Percentiles rank a stretch among this genome's conserved stretches.
Conservation (phyloP, 2,888 invertebrate species). For the Diaperis boleti region DNA sequence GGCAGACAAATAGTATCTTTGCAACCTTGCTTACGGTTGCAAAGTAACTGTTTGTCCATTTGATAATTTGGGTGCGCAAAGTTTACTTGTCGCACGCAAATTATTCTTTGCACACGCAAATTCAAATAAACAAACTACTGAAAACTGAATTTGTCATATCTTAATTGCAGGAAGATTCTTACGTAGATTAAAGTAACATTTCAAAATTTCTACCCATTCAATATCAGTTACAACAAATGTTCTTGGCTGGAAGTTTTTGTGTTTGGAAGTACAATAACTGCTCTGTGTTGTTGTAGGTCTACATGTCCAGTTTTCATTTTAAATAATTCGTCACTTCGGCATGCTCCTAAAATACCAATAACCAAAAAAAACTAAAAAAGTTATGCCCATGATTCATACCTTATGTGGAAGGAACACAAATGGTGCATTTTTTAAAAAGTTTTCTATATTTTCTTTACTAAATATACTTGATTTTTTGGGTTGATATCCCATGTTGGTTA, state of each 20-base stretch:
- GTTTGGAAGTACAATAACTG: neutral
- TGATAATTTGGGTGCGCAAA: no score
- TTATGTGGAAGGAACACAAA: conserved; percentile 4
- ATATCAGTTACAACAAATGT: conserved; percentile 3
- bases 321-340: conserved; percentile 9
- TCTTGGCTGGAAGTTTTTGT: conserved; percentile 1
- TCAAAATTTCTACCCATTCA: neutral
- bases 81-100: no score
- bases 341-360: conserved; percentile 5
- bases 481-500: no score
- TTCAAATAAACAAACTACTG: no score
- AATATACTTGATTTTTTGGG: no score
- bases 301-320: no score
- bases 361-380: conserved; percentile 4
- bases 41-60: no score
- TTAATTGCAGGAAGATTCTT: neutral
- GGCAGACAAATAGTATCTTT: no score
- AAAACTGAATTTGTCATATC: neutral
- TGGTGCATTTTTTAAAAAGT: neutral
- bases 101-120: no score
- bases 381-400: neutral
- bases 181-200: neutral
- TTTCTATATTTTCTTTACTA: no score
- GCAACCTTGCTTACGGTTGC: no score
- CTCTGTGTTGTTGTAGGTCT: no score